phyloP scores from a whole-genome alignment of 2,113 vertebrate species.

The Machaerirhynchus nigripectus region DNA sequence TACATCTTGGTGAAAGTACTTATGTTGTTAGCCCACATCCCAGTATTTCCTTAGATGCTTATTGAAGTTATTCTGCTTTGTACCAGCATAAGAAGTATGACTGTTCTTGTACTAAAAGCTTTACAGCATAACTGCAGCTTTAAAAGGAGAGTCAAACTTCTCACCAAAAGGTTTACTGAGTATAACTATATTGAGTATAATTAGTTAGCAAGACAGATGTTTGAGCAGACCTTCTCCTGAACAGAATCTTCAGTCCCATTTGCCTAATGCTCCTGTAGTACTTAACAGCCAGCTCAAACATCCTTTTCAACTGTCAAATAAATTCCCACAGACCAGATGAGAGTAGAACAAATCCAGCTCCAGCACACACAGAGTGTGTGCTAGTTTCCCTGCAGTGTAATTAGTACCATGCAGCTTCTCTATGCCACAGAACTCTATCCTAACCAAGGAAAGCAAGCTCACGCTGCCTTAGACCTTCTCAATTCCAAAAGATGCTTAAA shows the following conservation, averaged over 20 bases:
- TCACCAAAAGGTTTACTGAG: background rate
- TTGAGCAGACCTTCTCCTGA: background rate
- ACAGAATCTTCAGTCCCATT: background rate
- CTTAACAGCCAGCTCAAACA: background rate
- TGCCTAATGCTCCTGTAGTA: background rate
- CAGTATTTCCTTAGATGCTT: background rate
- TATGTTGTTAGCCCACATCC: background rate
- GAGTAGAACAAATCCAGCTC: background rate
- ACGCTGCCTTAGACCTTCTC: background rate
- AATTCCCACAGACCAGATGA: constrained; percentile 20
- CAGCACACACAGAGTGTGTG: background rate
- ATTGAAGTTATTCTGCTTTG: background rate
- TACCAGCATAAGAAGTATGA: background rate
- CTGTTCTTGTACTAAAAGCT: background rate
- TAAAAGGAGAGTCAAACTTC: background rate
- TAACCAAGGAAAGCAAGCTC: background rate
- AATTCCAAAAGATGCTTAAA: background rate
- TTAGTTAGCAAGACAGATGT: background rate
- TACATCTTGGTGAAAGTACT: background rate
- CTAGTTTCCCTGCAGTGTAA: background rate
- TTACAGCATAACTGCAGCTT: background rate
- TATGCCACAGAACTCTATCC: background rate
- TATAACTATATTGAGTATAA: background rate
- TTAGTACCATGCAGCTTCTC: background rate
- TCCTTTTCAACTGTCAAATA: background rate